Base-by-base conservation (phyloP, 2,888 invertebrate genomes). In the Leptinotarsa juncta region DNA sequence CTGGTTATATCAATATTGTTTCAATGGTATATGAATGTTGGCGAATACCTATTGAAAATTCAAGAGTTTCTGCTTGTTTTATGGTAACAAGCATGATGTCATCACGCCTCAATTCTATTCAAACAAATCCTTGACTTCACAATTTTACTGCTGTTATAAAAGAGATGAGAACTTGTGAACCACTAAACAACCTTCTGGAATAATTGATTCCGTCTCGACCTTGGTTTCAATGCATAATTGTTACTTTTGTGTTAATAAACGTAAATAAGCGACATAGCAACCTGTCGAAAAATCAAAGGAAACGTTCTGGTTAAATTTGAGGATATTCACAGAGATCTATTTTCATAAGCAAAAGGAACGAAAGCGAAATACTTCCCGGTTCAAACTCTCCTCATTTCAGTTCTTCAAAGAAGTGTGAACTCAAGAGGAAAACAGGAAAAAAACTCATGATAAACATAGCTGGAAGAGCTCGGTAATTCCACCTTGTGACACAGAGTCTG, bases 401-500 rank as follows among this genome's bases (percentile, higher is more conserved):
- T 62, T 18, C 62, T 2, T 16, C 32, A 62, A 42, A 62, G 32
- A 32, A 32, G 32, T 32, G 23, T 57, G 23, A 62, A n/a, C 62
- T 16, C 42, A 18, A n/a, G 15, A 62, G 62, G 32, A 32, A 32
- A 32, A 32, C 62, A 62, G 16, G 32, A n/a, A 62, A 26, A 62
- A 26, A 62, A 16, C 26, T 15, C 4, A 62, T 20, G 57, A 57
- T 42, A 62, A 42, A 62, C 32, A 60, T 14, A 20, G 10, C 42
- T 42, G 10, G 32, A 32, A 42, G 42, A 51, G 42, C 62, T 62
- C 4, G 57, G 57, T 57, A 32, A 62, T 62, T 62, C 62, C 62
- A 62, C 66, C 65, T 67, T 65, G 71, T 51, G 65, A 65, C 65
- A 71, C 50, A 65, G 50, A 50, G 62, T 60, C 62, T 62, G 51